These are phyloP conservation scores for Galerucella nymphaeae DNA, from an alignment of 2,888 invertebrate species.

Conservation along the genomic window DNA sequence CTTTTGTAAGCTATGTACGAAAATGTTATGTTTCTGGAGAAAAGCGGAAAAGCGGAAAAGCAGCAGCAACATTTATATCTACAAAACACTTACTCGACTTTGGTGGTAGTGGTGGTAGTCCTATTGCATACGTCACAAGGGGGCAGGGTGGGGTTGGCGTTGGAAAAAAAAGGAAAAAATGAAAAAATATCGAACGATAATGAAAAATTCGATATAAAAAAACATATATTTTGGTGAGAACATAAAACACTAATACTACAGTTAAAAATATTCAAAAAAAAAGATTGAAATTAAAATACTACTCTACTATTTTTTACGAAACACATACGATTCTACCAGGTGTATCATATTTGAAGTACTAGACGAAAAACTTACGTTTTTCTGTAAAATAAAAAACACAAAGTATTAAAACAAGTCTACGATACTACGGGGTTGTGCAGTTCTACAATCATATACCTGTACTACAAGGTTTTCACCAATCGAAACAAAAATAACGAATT, in stretches of 20 bases:
- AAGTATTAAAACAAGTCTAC: constrained; percentile 35
- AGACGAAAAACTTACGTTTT: constrained; percentile 55
- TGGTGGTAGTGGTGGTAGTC: constrained; percentile 61
- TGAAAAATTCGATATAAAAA: constrained; percentile 50
- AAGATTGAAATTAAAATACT: constrained; percentile 13
- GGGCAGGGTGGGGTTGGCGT: constrained; percentile 50
- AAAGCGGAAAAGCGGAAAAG: constrained; percentile 42
- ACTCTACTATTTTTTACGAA: constrained; percentile 32
- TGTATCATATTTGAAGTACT: constrained; percentile 41
- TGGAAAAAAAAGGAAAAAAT: constrained; percentile 56
- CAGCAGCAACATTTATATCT: constrained; percentile 42
- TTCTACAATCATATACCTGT: constrained; percentile 23
- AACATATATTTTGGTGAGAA: constrained; percentile 32
- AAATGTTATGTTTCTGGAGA: constrained; percentile 37
- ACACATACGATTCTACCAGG: constrained; percentile 54
- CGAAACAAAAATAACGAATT: no score
- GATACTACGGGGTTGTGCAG: constrained; percentile 18
- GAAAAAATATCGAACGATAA: constrained; percentile 53
- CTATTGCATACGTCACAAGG: constrained; percentile 57
- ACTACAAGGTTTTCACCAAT: background rate
- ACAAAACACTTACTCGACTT: constrained; percentile 62
- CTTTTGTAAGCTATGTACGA: constrained; percentile 38
- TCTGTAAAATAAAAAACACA: constrained; percentile 53
- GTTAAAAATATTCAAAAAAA: constrained; percentile 19
- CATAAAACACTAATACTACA: constrained; percentile 28